These are phyloP conservation scores for Spilosoma lubricipeda DNA, from an alignment of 2,888 invertebrate species.

Conservation along the genomic window DNA sequence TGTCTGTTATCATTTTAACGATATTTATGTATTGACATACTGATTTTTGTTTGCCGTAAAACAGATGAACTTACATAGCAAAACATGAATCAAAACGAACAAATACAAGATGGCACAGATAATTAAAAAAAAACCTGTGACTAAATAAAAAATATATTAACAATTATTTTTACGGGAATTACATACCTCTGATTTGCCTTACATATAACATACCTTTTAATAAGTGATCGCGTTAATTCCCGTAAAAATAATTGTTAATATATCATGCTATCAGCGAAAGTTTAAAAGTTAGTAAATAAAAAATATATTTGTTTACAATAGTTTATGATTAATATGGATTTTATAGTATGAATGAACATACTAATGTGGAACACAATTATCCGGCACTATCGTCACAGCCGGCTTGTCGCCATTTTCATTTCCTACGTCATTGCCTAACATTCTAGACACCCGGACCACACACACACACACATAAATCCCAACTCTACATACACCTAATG, in stretches of 20 bases:
- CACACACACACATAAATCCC: not conserved
- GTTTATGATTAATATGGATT: conserved; percentile 5
- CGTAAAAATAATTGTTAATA: too few relatives aligned
- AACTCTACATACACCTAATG: not conserved
- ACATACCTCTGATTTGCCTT: too few relatives aligned
- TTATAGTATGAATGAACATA: not conserved
- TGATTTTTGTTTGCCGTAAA: not conserved
- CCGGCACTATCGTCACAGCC: not conserved
- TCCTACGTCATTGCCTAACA: not conserved
- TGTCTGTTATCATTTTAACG: not conserved
- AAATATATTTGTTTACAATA: not conserved
- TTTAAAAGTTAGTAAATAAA: too few relatives aligned
- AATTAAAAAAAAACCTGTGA: not conserved
- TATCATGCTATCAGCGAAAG: too few relatives aligned
- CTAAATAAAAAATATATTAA: conserved; percentile 3
- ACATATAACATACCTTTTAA: too few relatives aligned
- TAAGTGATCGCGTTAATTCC: too few relatives aligned
- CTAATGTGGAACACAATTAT: conserved; percentile 1
- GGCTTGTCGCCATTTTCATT: conserved; percentile 4
- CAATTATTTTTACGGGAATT: too few relatives aligned
- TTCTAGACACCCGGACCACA: not conserved
- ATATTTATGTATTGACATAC: not conserved
- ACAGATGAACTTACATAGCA: not conserved
- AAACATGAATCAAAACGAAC: not conserved
- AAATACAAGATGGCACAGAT: not conserved